These are phyloP conservation scores for Dicyrtomina minuta DNA, from an alignment of 2,888 invertebrate species.

Conservation along the genomic window DNA sequence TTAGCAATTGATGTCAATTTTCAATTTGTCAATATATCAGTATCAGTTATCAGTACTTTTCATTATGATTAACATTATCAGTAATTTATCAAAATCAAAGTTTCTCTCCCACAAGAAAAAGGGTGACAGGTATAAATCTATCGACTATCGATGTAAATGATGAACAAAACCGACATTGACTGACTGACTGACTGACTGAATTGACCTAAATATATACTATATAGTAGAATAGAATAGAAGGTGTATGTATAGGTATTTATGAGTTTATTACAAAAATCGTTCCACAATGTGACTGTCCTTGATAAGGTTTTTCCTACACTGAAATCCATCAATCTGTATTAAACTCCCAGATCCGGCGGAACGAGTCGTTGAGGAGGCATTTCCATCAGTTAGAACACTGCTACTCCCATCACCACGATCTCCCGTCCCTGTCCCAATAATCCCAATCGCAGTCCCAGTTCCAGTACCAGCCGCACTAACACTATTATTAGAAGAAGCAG, in stretches of 20 bases:
- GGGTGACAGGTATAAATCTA: too few species aligned
- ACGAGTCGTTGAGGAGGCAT: constrained; percentile 44
- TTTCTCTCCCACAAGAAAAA: too few species aligned
- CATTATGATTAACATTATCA: too few species aligned
- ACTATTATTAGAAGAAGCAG: neutral
- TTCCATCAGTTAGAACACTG: constrained; percentile 34
- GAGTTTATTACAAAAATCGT: constrained; percentile 48
- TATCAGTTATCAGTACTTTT: too few species aligned
- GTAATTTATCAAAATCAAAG: too few species aligned
- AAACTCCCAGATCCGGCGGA: constrained; percentile 49
- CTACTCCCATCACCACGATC: neutral
- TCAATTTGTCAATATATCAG: too few species aligned
- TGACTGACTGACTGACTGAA: too few species aligned
- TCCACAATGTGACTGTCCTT: constrained; percentile 52
- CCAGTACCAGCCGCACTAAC: neutral
- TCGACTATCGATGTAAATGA: too few species aligned
- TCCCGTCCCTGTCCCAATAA: neutral
- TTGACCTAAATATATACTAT: too few species aligned
- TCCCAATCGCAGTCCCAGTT: neutral
- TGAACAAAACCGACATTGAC: too few species aligned
- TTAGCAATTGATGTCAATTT: too few species aligned
- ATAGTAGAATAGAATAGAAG: too few species aligned
- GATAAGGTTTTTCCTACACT: constrained; percentile 48
- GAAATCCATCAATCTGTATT: constrained; percentile 53
- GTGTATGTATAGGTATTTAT: neutral